Conservation (phyloP, 1,140 invertebrate species). For the Sitodiplosis mosellana region DNA sequence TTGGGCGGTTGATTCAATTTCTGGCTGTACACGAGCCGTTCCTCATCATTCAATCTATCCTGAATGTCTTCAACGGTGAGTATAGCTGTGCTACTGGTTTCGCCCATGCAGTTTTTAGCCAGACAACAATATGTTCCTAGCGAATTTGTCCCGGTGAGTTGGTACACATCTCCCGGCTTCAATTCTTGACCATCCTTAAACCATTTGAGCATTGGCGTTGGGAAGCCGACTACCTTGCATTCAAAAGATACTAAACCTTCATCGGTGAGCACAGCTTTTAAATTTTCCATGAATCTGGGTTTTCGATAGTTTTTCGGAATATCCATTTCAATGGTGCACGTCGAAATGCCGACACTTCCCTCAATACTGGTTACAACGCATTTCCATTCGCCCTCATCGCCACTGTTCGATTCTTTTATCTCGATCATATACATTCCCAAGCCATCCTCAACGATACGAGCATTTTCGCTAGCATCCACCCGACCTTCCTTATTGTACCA, state of each 20-base stretch:
- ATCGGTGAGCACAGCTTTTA: slow-evolving; percentile 72
- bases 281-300: slow-evolving; percentile 72
- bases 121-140: slow-evolving; percentile 81
- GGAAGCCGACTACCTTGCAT: slow-evolving; percentile 81
- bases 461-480: slow-evolving; percentile 41
- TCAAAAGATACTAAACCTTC: slow-evolving; percentile 83
- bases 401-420: slow-evolving; percentile 48
- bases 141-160: slow-evolving; percentile 73
- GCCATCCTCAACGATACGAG: slow-evolving; percentile 57
- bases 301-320: slow-evolving; percentile 78
- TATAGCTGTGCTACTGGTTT: slow-evolving; percentile 67
- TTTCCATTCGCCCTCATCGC: slow-evolving; percentile 77
- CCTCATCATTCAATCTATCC: slow-evolving; percentile 72
- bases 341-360: slow-evolving; percentile 51
- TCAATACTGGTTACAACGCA: slow-evolving; percentile 55
- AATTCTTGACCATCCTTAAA: slow-evolving; percentile 82
- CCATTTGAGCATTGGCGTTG: slow-evolving; percentile 68
- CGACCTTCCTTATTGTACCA: slow-evolving; percentile 73
- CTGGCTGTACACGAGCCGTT: slow-evolving; percentile 46
- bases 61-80: slow-evolving; percentile 80
- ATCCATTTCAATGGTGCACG: slow-evolving; percentile 49
- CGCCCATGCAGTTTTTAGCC: slow-evolving; percentile 80
- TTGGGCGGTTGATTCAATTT: slow-evolving; percentile 62
- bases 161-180: slow-evolving; percentile 81
- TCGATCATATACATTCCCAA: slow-evolving; percentile 58